phyloP scores from a whole-genome alignment of 2,888 invertebrate genomes.

The Ophion ellenae region DNA sequence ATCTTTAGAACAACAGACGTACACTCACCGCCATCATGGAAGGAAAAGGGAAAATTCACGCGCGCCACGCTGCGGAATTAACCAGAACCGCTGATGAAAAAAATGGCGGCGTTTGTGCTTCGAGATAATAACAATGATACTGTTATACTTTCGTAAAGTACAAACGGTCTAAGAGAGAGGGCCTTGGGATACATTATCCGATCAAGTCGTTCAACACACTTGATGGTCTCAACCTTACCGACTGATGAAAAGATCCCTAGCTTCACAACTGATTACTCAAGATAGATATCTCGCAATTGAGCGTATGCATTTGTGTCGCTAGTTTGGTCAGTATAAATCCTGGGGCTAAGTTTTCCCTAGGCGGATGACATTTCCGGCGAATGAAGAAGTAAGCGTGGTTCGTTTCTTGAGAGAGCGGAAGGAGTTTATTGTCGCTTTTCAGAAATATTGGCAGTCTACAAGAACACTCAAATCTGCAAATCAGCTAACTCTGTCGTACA shows the following conservation, averaged over 20 bases:
- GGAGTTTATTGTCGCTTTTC: too few species aligned
- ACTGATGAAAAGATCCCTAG: neutral
- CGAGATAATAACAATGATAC: slow-evolving; percentile 35
- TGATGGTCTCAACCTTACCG: neutral
- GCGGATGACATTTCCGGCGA: too few species aligned
- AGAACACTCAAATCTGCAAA: too few species aligned
- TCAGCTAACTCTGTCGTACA: too few species aligned
- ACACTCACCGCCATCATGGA: slow-evolving; percentile 79
- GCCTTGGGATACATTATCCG: neutral
- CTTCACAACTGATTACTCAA: neutral
- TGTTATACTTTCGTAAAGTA: neutral
- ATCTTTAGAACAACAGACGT: slow-evolving; percentile 62
- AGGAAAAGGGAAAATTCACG: slow-evolving; percentile 60
- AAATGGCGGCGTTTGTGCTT: slow-evolving; percentile 44
- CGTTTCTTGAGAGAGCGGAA: too few species aligned
- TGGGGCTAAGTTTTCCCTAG: too few species aligned
- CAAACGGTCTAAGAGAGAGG: slow-evolving; percentile 9
- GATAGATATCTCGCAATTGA: neutral
- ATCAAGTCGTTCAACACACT: neutral
- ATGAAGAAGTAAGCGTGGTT: too few species aligned
- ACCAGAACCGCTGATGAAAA: slow-evolving; percentile 24
- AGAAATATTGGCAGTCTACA: too few species aligned
- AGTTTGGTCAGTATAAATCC: too few species aligned
- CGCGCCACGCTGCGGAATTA: slow-evolving; percentile 65
- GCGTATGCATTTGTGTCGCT: too few species aligned